Evolutionary conservation across 2,888 invertebrate genomes (phyloP), one percentile per base, ranked within the genome.

Genomic region (Lissonota sp.): DNA sequence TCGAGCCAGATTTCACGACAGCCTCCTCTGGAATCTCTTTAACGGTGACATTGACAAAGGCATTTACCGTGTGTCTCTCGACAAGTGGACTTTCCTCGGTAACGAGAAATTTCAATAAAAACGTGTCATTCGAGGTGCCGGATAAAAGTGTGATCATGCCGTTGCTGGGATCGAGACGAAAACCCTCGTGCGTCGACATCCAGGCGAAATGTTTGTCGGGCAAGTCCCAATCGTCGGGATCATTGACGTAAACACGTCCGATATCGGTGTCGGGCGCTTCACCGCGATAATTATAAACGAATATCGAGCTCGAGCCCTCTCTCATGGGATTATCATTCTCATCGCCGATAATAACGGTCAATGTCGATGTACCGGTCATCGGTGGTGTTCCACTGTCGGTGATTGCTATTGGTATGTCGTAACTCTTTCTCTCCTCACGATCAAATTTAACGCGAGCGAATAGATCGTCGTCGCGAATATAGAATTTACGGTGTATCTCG

Each of bases 221-320:
- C 64, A 98, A 93, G 92, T 99, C 99, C 99, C 99, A 99, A 91
- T 99, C 99, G 90, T 99, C 99, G 0, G 95, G 95, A 93, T 99
- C 99, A 57, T 97, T 95, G 0, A 99, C 99, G 93, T 97, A 99
- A 0, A 98, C 98, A 0, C 97, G 94, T 0, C 99, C 99, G 77
- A 99, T 98, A 84, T 96, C 95, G 0, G 96, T 96, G 83, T 96
- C 95, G 0, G 96, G 96, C 0, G 96, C 95, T 86, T 96, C 95
- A 80, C 97, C 97, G 94, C 96, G 96, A 91, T 98, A 99, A 90
- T 98, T 98, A 93, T 99, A 99, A 1, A 99, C 97, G 90, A 98
- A 97, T 87, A 99, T 98, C 82, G 96, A 95, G 90, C 98, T 99
- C 42, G 95, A 95, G 0, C 99, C 99, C 60, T 96, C 95, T 62